phyloP scores from a whole-genome alignment of 2,113 vertebrate species.

The Rhipidura dahli region DNA sequence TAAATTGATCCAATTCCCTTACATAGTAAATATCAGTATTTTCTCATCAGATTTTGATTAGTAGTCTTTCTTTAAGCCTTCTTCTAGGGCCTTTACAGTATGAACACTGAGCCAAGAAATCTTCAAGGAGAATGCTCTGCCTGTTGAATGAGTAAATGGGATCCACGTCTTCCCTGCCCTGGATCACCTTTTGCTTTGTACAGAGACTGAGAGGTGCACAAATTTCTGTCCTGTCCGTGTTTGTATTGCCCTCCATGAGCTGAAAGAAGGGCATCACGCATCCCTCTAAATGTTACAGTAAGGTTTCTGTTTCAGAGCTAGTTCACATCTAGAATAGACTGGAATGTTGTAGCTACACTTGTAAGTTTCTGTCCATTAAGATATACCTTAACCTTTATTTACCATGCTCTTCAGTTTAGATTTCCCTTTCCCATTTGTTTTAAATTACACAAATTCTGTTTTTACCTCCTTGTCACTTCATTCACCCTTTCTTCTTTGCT shows the following conservation, averaged over 20 bases:
- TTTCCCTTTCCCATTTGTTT: background rate
- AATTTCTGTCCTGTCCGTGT: background rate
- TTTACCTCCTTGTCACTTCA: background rate
- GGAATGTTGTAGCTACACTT: background rate
- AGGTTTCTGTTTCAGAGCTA: background rate
- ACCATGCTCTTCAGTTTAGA: background rate
- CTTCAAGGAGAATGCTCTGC: background rate
- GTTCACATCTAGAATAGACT: background rate
- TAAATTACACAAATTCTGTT: background rate
- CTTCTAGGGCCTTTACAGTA: background rate
- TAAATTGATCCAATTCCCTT: background rate
- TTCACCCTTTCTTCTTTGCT: background rate
- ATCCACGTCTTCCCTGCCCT: background rate
- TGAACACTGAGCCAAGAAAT: background rate
- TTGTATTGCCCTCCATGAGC: background rate
- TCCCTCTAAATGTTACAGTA: background rate
- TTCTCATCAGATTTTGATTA: background rate
- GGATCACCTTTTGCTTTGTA: background rate
- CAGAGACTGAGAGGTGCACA: background rate
- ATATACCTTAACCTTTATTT: background rate
- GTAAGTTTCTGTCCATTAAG: background rate
- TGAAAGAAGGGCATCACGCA: background rate
- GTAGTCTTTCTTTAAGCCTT: background rate
- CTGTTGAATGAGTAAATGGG: background rate
- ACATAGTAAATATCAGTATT: background rate